Evolutionary conservation across 2,113 vertebrate species (phyloP).

Genomic region (Helogale parvula): DNA sequence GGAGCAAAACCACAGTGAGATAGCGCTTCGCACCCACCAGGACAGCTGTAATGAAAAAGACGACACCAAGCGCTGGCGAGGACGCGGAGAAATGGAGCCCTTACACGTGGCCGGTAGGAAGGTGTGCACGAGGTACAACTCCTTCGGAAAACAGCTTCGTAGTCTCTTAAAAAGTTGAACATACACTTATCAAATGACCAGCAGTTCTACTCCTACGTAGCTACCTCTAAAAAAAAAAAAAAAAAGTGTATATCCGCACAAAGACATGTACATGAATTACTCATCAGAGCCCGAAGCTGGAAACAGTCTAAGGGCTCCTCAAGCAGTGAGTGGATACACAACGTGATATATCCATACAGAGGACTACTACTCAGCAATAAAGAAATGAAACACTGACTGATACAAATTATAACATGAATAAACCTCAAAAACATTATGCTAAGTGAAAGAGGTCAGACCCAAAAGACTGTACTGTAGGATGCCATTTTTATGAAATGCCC

Average conservation of each 20-base stretch:
- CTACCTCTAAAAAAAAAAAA: neutral
- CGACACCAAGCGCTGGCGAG: too few relatives aligned
- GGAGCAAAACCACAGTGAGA: neutral
- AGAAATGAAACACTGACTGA: neutral
- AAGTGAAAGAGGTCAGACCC: neutral
- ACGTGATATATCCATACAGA: neutral
- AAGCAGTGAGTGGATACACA: neutral
- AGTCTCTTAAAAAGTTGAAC: neutral
- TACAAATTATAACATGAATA: neutral
- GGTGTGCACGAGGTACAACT: neutral
- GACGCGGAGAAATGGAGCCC: neutral
- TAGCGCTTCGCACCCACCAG: neutral
- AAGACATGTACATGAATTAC: neutral
- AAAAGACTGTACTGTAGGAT: neutral
- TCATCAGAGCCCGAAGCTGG: neutral
- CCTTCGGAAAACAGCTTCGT: neutral
- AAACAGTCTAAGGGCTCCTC: neutral
- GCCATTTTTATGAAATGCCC: constrained; percentile 1
- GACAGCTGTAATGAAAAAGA: neutral
- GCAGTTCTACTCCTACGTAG: neutral
- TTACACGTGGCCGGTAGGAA: neutral
- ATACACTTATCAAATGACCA: neutral
- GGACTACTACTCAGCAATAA: neutral
- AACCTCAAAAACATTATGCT: neutral
- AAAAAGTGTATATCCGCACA: neutral